Evolutionary conservation across 2,797 vertebrate species (phyloP).

Genomic region (Miichthys miiuy): DNA sequence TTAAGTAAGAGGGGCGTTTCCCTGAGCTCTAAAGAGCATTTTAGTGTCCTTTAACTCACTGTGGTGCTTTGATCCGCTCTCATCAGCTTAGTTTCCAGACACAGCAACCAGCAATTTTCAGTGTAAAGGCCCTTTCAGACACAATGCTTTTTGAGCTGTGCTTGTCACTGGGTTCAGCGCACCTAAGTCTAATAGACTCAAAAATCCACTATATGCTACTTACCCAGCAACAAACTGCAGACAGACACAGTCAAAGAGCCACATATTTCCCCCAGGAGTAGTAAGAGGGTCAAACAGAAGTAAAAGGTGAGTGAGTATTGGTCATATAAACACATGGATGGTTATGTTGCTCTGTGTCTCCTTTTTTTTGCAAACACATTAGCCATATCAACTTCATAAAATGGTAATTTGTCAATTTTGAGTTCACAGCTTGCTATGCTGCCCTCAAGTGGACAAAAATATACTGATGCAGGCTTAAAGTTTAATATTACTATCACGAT

Average conservation of each 20-base stretch:
- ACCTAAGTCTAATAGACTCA: too few relatives aligned
- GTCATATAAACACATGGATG: neutral
- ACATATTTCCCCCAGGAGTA: neutral
- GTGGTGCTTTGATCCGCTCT: neutral
- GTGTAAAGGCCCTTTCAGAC: neutral
- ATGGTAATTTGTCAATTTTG: neutral
- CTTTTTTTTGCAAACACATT: slow-evolving; percentile 4
- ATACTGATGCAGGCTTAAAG: neutral
- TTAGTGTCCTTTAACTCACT: too few relatives aligned
- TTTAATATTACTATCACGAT: neutral
- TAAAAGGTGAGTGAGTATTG: neutral
- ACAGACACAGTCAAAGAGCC: neutral
- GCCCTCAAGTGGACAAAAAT: neutral
- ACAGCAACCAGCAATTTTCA: neutral
- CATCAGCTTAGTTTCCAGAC: neutral
- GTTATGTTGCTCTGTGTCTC: neutral
- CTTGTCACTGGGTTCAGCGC: too few relatives aligned
- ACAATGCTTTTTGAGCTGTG: too few relatives aligned
- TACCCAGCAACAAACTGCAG: neutral
- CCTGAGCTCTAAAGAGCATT: neutral
- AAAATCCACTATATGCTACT: too few relatives aligned
- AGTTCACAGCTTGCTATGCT: neutral
- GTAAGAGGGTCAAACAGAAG: neutral
- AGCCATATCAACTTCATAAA: neutral
- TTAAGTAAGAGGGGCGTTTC: neutral